Evolutionary conservation across 2,113 vertebrate genomes (phyloP), one percentile per base, ranked within the genome.

Genomic region (Suncus etruscus): DNA sequence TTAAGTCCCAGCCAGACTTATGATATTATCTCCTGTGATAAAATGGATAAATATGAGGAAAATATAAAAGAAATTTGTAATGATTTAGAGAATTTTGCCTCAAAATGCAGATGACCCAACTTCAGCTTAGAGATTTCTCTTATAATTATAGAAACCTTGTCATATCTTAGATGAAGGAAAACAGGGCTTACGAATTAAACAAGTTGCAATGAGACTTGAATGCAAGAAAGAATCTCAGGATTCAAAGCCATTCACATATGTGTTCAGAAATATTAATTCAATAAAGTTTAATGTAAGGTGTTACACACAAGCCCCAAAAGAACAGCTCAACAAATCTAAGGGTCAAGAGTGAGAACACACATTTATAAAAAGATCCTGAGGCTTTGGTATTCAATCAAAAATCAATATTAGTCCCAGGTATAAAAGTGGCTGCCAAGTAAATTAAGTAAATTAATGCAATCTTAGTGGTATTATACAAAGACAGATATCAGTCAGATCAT

Each of bases 321-420:
- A 84, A 63, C 16, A 83, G 14, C 31, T 29, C 29, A 78, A 82
- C 11, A 83, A 90, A 92, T 45, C 3, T 18, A 76, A 70, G 58
- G 63, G 8, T 78, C 66, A 58, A 29, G 25, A 68, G n/a, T 24
- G 61, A 58, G 25, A 3, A 92, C 87, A 61, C 7, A 47, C 51
- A 77, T 65, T 20, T 4, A n/a, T 50, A 50, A 77, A 89, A 83
- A 51, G 20, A 50, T 9, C 32, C 5, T 32, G n/a, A 77, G 29
- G n/a, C 73, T 92, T 90, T n/a, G 77, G 25, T 65, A 79, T 75
- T 66, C 84, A 83, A 70, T n/a, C n/a, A 58, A 66, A 72, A n/a
- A 73, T 87, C 73, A 74, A 50, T 92, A 84, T n/a, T 68, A 54
- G 24, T 25, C 68, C 29, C 4, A 1, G 16, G 58, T 69, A 45